A percentile compares a stretch with the other conserved stretches of the same genome.
Evolutionary conservation across 1,140 invertebrate genomes (phyloP).

Genomic region (Bombus huntii): DNA sequence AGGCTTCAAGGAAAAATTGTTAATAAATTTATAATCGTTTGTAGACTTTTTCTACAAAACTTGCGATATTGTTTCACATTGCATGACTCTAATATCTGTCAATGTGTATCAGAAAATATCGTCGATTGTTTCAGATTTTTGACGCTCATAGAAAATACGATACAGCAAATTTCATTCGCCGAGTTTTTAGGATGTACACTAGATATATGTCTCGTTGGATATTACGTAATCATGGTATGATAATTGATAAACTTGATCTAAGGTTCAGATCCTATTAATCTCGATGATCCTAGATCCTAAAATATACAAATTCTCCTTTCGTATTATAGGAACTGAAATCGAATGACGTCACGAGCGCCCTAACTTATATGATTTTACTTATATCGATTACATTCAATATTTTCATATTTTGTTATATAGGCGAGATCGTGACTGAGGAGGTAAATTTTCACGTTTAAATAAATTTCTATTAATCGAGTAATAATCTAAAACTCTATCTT

Average conservation of each 20-base stretch:
- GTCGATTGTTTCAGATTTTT: slow-evolving; percentile 51
- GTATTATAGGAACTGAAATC: slow-evolving; percentile 57
- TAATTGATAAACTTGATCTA: not conserved
- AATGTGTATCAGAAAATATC: not conserved
- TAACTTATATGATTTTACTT: slow-evolving; percentile 55
- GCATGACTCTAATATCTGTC: no score
- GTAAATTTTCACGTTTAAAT: slow-evolving; percentile 26
- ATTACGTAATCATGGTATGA: slow-evolving; percentile 53
- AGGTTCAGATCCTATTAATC: not conserved
- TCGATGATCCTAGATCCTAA: not conserved
- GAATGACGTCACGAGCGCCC: slow-evolving; percentile 24
- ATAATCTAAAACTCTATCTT: no score
- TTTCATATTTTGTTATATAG: slow-evolving; percentile 71
- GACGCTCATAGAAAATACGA: slow-evolving; percentile 5
- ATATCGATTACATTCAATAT: slow-evolving; percentile 65
- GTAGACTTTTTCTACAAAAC: no score
- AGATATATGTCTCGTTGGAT: slow-evolving; percentile 58
- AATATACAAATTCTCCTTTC: not conserved
- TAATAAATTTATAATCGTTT: no score
- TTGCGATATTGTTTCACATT: not conserved
- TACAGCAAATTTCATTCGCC: slow-evolving; percentile 63
- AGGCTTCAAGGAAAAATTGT: no score
- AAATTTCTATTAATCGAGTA: no score
- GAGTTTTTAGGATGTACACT: slow-evolving; percentile 60
- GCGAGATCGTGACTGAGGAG: slow-evolving; percentile 62